Base-by-base conservation (phyloP, 2,888 invertebrate genomes). In the Elysia crispata region DNA sequence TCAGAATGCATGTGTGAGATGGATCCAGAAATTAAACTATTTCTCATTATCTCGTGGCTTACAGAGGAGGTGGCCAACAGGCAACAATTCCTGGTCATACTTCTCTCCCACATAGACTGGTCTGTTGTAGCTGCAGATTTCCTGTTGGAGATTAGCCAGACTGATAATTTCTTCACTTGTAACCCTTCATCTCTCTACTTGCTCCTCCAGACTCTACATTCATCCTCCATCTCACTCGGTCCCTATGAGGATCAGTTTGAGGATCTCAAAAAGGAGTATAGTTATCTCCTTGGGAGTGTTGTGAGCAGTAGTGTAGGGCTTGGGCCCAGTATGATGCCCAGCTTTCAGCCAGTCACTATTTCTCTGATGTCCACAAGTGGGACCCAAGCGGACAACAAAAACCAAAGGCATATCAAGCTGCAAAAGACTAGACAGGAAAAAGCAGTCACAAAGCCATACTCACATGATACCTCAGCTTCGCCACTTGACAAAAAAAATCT, bases 151-250 rank as follows among this genome's bases (percentile, higher is more conserved):
- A 94, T 94, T 84, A 92, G 95, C 80, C 94, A 94, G 84, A 93
- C 89, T 33, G 94, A 94, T 83, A 92, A 93, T 64, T 91, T 95
- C 75, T 94, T 94, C 88, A 92, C 92, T 25, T 93, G 93, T 78
- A 94, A 94, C 86, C 94, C 94, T 86, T 90, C 93, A 67, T 94
- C 94, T 86, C 92, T 94, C 76, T 94, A 93, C 88, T 92, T 93
- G 81, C 91, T 95, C 77, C 90, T 95, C 82, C 92, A 93, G 81
- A 91, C 92, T 54, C 88, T 94, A 83, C 92, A 90, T 77, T 93
- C 94, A 84, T 93, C 94, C 87, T 93, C 93, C 83, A 92, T 90
- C 60, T 84, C 87, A 13, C 81, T 89, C 1, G 89, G 88, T 5
- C 88, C 88, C 5, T 90, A 89, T 76, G 83, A 77, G 6, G 86